Conservation (phyloP, 2,113 vertebrate species). For the Morone chrysops region DNA sequence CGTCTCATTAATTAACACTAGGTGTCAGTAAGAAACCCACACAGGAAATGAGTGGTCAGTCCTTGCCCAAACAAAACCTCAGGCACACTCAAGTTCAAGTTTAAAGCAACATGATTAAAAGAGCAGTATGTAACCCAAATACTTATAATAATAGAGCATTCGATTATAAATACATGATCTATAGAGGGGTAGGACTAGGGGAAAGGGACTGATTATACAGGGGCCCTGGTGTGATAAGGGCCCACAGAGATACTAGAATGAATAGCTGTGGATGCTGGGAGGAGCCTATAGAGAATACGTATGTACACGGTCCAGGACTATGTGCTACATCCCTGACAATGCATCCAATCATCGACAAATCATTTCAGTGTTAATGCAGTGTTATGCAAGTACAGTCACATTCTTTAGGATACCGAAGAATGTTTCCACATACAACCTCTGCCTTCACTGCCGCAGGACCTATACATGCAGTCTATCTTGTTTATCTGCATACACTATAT, state of each 20-base stretch:
- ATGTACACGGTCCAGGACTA: too few relatives aligned
- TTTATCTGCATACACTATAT: neutral
- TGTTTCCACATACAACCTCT: neutral
- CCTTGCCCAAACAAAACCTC: conserved; percentile 7
- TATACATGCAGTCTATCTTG: neutral
- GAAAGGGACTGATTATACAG: too few relatives aligned
- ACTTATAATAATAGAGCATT: neutral
- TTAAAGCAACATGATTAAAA: neutral
- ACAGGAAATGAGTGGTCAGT: conserved; percentile 32
- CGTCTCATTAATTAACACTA: conserved; percentile 81
- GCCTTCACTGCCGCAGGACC: neutral
- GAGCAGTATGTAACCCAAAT: neutral
- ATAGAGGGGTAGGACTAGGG: too few relatives aligned
- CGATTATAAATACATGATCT: neutral
- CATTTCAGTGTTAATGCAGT: neutral
- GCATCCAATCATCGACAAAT: neutral
- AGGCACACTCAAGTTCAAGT: neutral
- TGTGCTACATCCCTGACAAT: too few relatives aligned
- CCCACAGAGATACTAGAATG: too few relatives aligned
- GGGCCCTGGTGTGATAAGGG: too few relatives aligned
- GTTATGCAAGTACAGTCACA: neutral
- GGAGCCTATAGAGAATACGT: too few relatives aligned
- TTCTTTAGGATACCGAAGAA: conserved; percentile 3
- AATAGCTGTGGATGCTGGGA: too few relatives aligned
- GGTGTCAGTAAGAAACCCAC: conserved; percentile 79